Percentiles rank a stretch among this genome's conserved stretches.
Conservation (phyloP, 1,140 invertebrate species). For the Drosophila prosaltans region DNA sequence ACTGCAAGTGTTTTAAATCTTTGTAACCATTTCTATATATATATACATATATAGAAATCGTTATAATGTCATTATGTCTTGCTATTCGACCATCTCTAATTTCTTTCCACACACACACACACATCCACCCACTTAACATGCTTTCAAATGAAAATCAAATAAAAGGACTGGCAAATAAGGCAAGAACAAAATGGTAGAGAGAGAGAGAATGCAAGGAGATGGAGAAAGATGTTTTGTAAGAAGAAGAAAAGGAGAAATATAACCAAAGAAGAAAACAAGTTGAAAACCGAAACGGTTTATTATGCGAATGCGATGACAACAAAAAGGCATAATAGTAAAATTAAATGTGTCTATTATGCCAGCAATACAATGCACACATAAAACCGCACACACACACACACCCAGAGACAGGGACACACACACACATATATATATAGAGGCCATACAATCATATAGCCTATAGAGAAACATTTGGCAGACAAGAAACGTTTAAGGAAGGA, state of each 20-base stretch:
- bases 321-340: constrained; percentile 82
- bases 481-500: constrained; percentile 79
- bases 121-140: constrained; percentile 3
- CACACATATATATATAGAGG: constrained; percentile 15
- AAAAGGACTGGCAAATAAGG: constrained; percentile 73
- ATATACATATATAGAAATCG: no score
- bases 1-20: not conserved
- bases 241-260: constrained; percentile 9
- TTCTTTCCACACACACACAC: constrained; percentile 31
- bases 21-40: not conserved
- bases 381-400: constrained; percentile 60
- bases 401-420: constrained; percentile 9
- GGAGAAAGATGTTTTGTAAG: not conserved
- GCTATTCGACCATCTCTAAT: constrained; percentile 41
- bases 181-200: constrained; percentile 31
- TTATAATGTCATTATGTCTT: constrained; percentile 5
- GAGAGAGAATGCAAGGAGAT: not conserved
- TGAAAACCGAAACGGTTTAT: constrained; percentile 77
- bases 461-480: constrained; percentile 68
- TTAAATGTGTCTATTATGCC: constrained; percentile 81
- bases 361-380: constrained; percentile 78
- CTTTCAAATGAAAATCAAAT: constrained; percentile 64
- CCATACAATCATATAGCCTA: constrained; percentile 44
- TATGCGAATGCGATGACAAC: constrained; percentile 79
- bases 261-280: constrained; percentile 51